phyloP scores from a whole-genome alignment of 2,888 invertebrate species.

The Microplitis deprimator region DNA sequence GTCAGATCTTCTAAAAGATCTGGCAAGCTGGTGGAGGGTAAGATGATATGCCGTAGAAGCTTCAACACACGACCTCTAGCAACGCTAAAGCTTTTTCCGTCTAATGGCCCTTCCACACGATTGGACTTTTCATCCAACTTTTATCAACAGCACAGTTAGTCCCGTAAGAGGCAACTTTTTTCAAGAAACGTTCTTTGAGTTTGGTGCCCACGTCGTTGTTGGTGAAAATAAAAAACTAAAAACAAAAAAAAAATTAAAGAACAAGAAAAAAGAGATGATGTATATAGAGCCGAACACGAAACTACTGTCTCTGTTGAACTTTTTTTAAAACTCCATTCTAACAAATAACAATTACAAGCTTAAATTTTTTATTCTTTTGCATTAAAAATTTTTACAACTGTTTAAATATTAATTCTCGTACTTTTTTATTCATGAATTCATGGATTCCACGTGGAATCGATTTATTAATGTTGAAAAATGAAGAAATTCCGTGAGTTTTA shows the following conservation, averaged over 20 bases:
- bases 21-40: too few species aligned
- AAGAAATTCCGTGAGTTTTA: constrained; percentile 8
- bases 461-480: not conserved
- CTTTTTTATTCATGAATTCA: not conserved
- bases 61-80: constrained; percentile 28
- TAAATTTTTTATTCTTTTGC: too few species aligned
- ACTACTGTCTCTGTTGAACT: not conserved
- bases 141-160: constrained; percentile 40
- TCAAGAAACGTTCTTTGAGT: constrained; percentile 45
- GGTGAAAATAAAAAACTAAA: not conserved
- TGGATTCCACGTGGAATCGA: not conserved
- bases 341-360: not conserved
- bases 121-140: constrained; percentile 49
- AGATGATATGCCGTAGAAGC: not conserved
- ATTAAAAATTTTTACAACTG: not conserved
- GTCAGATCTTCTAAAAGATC: too few species aligned
- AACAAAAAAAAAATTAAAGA: not conserved
- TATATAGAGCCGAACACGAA: not conserved
- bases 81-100: constrained; percentile 33
- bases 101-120: constrained; percentile 48
- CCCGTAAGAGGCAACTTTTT: constrained; percentile 36
- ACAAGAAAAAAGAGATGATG: constrained; percentile 1
- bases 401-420: not conserved
- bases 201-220: not conserved
- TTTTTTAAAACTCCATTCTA: not conserved